Evolutionary conservation across 2,797 vertebrate species (phyloP).

Genomic region (Pseudomugil tenellus): DNA sequence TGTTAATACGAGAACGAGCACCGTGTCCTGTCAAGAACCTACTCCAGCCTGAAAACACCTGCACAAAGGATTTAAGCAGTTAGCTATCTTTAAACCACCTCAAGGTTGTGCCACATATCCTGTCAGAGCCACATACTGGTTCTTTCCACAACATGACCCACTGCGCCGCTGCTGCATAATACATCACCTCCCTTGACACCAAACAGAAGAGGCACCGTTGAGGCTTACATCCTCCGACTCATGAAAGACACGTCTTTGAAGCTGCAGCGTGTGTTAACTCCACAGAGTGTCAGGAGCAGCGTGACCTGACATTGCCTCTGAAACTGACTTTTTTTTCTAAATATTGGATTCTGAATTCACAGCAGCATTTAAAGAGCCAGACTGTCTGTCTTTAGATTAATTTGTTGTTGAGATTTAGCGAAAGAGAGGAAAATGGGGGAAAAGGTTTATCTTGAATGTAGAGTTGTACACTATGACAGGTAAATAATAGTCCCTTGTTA

Average conservation of each 20-base stretch:
- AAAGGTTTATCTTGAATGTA: slow-evolving; percentile 49
- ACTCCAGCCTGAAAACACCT: slow-evolving; percentile 26
- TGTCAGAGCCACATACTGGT: slow-evolving; percentile 49
- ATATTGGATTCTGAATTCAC: slow-evolving; percentile 43
- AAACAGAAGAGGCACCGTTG: slow-evolving; percentile 46
- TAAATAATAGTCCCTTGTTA: slow-evolving; percentile 67
- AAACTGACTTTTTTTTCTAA: slow-evolving; percentile 18
- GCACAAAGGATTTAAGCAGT: slow-evolving; percentile 45
- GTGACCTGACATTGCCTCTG: slow-evolving; percentile 53
- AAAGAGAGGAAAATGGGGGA: background rate
- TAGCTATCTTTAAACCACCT: slow-evolving; percentile 46
- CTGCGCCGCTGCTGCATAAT: slow-evolving; percentile 65
- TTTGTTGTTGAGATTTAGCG: slow-evolving; percentile 24
- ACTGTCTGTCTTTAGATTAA: slow-evolving; percentile 51
- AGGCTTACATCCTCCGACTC: slow-evolving; percentile 54
- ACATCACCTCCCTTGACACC: slow-evolving; percentile 71
- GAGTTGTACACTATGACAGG: slow-evolving; percentile 51
- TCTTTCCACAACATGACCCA: slow-evolving; percentile 62
- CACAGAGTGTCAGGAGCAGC: slow-evolving; percentile 49
- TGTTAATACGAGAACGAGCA: background rate
- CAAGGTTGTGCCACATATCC: slow-evolving; percentile 46
- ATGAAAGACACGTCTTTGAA: slow-evolving; percentile 66
- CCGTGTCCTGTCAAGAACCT: slow-evolving; percentile 9
- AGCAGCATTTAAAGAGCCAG: slow-evolving; percentile 33
- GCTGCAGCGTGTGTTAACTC: slow-evolving; percentile 58